A percentile compares a stretch with the other conserved stretches of the same genome.
Evolutionary conservation across 2,113 vertebrate genomes (phyloP).

Genomic region (Gorilla gorilla): DNA sequence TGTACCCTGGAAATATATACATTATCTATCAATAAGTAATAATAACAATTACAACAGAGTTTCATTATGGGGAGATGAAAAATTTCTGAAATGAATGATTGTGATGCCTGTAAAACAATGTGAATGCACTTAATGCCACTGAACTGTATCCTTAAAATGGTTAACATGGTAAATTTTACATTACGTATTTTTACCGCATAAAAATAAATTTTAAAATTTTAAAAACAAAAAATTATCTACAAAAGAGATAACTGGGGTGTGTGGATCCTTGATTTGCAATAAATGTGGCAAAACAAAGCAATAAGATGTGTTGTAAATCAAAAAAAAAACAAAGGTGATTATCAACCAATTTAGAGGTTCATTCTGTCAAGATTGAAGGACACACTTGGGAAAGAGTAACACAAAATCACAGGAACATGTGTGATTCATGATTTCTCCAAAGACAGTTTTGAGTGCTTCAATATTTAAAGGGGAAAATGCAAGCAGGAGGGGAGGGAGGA

Average conservation of each 20-base stretch:
- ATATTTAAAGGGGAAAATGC: too few species aligned
- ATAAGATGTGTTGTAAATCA: not conserved
- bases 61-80: not conserved
- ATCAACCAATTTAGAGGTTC: too few species aligned
- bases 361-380: too few species aligned
- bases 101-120: not conserved
- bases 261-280: not conserved
- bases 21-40: not conserved
- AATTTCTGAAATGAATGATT: not conserved
- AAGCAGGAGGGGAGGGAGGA: too few species aligned
- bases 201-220: not conserved
- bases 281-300: not conserved
- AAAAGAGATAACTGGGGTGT: not conserved
- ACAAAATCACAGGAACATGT: too few species aligned
- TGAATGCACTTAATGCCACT: not conserved
- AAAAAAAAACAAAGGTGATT: too few species aligned
- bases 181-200: not conserved
- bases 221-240: not conserved
- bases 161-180: not conserved
- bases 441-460: too few species aligned
- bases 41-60: not conserved
- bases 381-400: too few species aligned
- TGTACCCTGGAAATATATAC: not conserved
- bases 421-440: too few species aligned
- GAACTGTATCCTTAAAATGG: not conserved